Evolutionary conservation across 1,140 invertebrate species (phyloP), one percentile per base, ranked within the genome.

Genomic region (Drosophila punjabiensis): DNA sequence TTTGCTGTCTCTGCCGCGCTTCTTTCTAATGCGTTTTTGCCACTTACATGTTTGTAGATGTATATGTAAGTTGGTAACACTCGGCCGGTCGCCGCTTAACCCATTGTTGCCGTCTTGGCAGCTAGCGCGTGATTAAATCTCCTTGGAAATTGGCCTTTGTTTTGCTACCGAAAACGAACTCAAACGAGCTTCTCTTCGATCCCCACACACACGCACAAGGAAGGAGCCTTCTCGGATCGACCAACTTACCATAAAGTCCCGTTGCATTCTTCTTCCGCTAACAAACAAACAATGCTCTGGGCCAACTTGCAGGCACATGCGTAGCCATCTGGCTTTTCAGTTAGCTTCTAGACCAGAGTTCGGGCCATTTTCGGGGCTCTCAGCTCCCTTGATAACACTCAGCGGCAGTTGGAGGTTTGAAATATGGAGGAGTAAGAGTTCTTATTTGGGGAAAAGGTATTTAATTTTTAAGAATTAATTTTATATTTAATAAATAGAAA

Each of bases 241-340:
- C 65, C 86, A 90, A 90, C 86, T 90, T 90, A 90, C 86, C 86
- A 90, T 90, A 90, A 90, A 90, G 81, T 82, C 84, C 86, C 86
- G 86, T 90, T 90, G 90, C 86, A 89, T 77, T 77, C 75, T 79
- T 86, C 76, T 89, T 82, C 86, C 67, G 86, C 86, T 68, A 90
- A 82, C 86, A 90, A 90, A 77, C 83, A 87, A 74, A 79, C 64
- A 55, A 78, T 69, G 65, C 65, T 69, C 53, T 71, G 64, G 62
- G 76, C 66, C 73, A 24, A 58, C 55, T 58, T n/a, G 35, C 39
- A 80, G 39, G 55, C 74, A 69, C 75, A 83, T 90, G 86, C 86
- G 86, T 89, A 89, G 60, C 73, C 70, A 76, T 41, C 43, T 65
- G 65, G 75, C 60, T 41, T 39, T 39, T 43, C n/a, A 32, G 47